phyloP scores from a whole-genome alignment of 2,113 vertebrate species.

The Cyprinodon tularosa region DNA sequence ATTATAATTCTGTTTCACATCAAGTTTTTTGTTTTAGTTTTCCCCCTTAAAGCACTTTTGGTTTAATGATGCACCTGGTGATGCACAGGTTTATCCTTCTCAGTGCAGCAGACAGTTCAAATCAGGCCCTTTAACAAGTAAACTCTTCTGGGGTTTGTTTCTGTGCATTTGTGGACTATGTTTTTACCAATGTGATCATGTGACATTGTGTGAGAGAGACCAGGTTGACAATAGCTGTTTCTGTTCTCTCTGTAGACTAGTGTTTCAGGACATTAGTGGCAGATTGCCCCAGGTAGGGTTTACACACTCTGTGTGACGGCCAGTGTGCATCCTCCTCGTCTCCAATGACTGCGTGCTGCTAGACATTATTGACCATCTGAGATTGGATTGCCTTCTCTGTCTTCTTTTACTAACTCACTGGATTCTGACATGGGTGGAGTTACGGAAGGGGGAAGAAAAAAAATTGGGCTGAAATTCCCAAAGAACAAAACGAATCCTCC shows the following conservation, averaged over 20 bases:
- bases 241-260: slow-evolving; percentile 87
- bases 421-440: slow-evolving; percentile 81
- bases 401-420: slow-evolving; percentile 84
- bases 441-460: slow-evolving; percentile 78
- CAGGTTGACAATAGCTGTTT: slow-evolving; percentile 85
- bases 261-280: slow-evolving; percentile 87
- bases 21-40: background rate
- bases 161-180: slow-evolving; percentile 67
- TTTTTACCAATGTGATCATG: slow-evolving; percentile 67
- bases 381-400: slow-evolving; percentile 83
- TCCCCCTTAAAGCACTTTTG: background rate
- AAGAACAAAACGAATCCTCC: background rate
- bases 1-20: background rate
- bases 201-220: slow-evolving; percentile 58
- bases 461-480: slow-evolving; percentile 17
- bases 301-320: slow-evolving; percentile 77
- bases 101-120: slow-evolving; percentile 9
- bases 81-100: background rate
- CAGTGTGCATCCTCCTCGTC: slow-evolving; percentile 82
- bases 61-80: background rate
- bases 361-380: slow-evolving; percentile 83
- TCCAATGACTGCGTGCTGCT: slow-evolving; percentile 81
- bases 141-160: slow-evolving; percentile 70
- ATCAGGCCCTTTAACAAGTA: slow-evolving; percentile 50
- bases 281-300: slow-evolving; percentile 85